phyloP scores from a whole-genome alignment of 2,113 vertebrate species.

The Tonatia bakeri region DNA sequence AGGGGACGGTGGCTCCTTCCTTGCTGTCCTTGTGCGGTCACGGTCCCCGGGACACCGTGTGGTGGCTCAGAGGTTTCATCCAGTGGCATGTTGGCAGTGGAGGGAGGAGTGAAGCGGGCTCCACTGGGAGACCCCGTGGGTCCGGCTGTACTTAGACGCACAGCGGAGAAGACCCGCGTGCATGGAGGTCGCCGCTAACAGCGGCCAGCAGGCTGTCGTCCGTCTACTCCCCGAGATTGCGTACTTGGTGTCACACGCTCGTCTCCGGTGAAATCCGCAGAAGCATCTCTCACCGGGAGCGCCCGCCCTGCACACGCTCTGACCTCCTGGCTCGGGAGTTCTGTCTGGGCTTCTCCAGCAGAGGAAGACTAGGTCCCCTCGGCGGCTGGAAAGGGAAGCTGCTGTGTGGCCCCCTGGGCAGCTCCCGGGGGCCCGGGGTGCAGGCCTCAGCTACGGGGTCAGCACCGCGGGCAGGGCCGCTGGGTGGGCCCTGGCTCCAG shows the following conservation, averaged over 20 bases:
- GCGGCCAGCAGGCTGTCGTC: background rate
- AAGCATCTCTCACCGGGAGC: background rate
- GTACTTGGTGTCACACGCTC: background rate
- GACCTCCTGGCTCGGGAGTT: background rate
- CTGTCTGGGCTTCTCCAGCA: background rate
- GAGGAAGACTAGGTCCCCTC: background rate
- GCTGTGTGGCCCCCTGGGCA: background rate
- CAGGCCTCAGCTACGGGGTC: background rate
- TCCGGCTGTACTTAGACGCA: background rate
- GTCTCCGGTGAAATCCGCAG: slow-evolving; percentile 28
- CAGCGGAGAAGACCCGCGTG: background rate
- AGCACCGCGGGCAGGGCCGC: fast-evolving
- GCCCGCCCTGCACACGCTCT: background rate
- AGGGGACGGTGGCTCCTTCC: background rate
- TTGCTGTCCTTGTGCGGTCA: background rate
- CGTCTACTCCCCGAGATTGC: background rate
- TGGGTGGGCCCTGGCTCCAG: background rate
- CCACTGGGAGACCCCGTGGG: background rate
- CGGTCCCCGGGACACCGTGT: background rate
- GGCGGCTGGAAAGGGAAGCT: fast-evolving
- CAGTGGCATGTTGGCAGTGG: background rate
- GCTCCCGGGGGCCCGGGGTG: fast-evolving
- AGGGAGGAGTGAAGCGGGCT: background rate
- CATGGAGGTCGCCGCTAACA: background rate
- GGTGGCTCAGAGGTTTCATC: slow-evolving; percentile 22